Conservation (phyloP, 2,113 vertebrate species). For the Sus scrofa region T2T-Sscrofa CM000817.6:161240001-161240500, state of each 20-base stretch:
- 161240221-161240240: not conserved
- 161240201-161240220: not conserved
- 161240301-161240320: not conserved
- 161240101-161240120: not conserved
- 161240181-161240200: not conserved
- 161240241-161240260: not conserved
- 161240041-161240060: conserved; percentile 1
- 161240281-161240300: not conserved
- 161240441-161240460: not conserved
- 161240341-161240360: not conserved
- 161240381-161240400: not conserved
- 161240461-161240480: not conserved
- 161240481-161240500: not conserved
- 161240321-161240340: not conserved
- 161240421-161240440: not conserved
- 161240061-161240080: not conserved
- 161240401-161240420: not conserved
- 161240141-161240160: not conserved
- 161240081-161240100: not conserved
- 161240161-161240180: not conserved
- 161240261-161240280: not conserved
- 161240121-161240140: not conserved
- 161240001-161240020: not conserved
- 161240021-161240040: not conserved
- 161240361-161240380: not conserved